Percentiles rank a stretch among this genome's conserved stretches.
phyloP scores from a whole-genome alignment of 1,140 invertebrate genomes.

The Drosophila guanche region DNA sequence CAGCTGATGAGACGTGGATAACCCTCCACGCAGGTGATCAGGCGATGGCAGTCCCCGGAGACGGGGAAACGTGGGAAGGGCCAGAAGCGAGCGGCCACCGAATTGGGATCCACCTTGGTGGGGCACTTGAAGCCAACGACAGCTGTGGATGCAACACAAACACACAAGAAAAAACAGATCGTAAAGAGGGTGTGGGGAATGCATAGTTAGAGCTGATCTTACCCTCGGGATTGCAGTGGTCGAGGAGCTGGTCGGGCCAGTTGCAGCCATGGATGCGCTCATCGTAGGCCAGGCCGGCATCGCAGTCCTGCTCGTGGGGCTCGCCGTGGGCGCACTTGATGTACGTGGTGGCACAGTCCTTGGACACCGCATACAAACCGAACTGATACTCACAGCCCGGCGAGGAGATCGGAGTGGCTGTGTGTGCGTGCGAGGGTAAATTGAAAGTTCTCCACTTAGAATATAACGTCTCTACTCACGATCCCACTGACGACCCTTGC shows the following conservation, averaged over 20 bases:
- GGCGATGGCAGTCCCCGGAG: conserved; percentile 91
- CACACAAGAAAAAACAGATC: not conserved
- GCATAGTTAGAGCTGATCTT: conserved; percentile 21
- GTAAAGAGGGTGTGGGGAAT: not conserved
- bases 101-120: conserved; percentile 90
- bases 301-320: conserved; percentile 91
- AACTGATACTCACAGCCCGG: conserved; percentile 95
- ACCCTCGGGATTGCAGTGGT: conserved; percentile 94
- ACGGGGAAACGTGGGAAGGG: conserved; percentile 94
- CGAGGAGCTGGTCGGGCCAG: conserved; percentile 95
- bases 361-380: conserved; percentile 92
- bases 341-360: conserved; percentile 92
- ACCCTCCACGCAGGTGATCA: conserved; percentile 95
- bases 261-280: conserved; percentile 94
- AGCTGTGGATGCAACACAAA: conserved; percentile 83
- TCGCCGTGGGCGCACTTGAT: conserved; percentile 93
- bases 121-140: conserved; percentile 94
- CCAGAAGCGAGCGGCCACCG: conserved; percentile 93
- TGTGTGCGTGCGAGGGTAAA: conserved; percentile 3
- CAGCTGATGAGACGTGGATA: conserved; percentile 93
- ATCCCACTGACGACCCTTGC: conserved; percentile 92
- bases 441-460: not conserved
- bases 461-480: conserved; percentile 85
- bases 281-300: conserved; percentile 94
- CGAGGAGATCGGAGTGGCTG: conserved; percentile 90